A percentile compares a stretch with the other conserved stretches of the same genome.
Conservation (phyloP, 2,113 vertebrate species). For the Plecturocebus donacophilus region DNA sequence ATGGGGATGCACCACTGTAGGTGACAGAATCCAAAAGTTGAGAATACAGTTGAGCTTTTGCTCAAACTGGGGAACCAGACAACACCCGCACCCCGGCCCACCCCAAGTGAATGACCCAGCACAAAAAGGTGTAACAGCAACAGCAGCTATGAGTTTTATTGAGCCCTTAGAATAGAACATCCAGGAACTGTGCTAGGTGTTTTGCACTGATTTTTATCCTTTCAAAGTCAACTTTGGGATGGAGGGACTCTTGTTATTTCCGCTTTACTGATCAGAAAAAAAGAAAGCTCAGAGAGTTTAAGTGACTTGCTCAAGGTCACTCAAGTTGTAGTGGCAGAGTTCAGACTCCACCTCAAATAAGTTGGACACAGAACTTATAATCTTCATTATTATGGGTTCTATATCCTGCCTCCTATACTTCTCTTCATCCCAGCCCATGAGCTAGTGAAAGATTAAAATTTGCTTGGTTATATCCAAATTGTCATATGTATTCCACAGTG, state of each 20-base stretch:
- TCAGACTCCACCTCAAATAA: neutral
- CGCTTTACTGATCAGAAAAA: neutral
- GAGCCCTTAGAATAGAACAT: neutral
- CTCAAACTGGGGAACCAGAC: neutral
- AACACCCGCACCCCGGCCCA: neutral
- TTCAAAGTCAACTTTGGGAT: neutral
- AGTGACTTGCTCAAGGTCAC: neutral
- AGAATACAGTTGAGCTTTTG: neutral
- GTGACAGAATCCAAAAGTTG: neutral
- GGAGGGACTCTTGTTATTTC: neutral
- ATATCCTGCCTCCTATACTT: neutral
- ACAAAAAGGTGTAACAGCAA: neutral
- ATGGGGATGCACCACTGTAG: neutral
- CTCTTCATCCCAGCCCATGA: neutral
- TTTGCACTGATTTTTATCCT: neutral
- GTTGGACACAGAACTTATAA: neutral
- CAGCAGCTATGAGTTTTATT: neutral
- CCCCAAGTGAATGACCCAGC: neutral
- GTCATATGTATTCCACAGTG: neutral
- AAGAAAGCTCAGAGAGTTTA: constrained; percentile 30
- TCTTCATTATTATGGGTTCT: neutral
- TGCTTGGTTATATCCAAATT: neutral
- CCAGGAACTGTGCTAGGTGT: neutral
- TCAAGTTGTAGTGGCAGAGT: neutral
- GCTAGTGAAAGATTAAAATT: constrained; percentile 32